Evolutionary conservation across 1,140 invertebrate species (phyloP), one percentile per base, ranked within the genome.

Genomic region (Eriosoma lanigerum): DNA sequence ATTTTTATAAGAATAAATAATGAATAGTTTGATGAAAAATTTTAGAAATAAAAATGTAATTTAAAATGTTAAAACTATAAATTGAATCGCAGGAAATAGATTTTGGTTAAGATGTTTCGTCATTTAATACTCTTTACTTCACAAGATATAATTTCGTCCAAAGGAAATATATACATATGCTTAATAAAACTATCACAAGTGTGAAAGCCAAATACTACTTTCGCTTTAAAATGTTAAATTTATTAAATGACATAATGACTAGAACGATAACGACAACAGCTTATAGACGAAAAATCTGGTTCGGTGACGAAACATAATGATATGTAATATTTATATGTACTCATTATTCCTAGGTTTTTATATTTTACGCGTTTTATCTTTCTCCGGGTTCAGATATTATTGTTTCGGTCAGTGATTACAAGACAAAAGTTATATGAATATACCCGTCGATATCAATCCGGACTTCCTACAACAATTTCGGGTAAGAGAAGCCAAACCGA

Each of bases 131-230:
- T 24, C 4, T 24, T 68, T 13, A 8, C 13, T 8, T 48, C 8
- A 24, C 17, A 68, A 68, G 48, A 68, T 48, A 5, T 48, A 26
- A 48, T 21, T 10, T 46, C 29, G 38, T 46, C n/a, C 5, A 24
- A 46, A 68, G n/a, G 64, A 24, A 68, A 0, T 68, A 12, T n/a
- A 68, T 46, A 68, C 0, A 38, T 21, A 46, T 21, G n/a, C 32
- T 66, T 21, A 32, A 62, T 66, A 44, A 21, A 38, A n/a, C 17
- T 13, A 12, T 52, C 24, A 72, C 17, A 29, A 17, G 68, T 52
- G 68, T 72, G 68, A 72, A 72, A 72, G 68, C 9, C 52, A 8
- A 72, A 52, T 24, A 70, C 68, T 48, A 72, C 68, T 72, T 72
- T 72, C 68, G 68, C 68, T 72, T 72, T 29, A 32, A 62, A 72